Evolutionary conservation across 1,140 invertebrate species (phyloP).

Genomic region (Ylistrum balloti): DNA sequence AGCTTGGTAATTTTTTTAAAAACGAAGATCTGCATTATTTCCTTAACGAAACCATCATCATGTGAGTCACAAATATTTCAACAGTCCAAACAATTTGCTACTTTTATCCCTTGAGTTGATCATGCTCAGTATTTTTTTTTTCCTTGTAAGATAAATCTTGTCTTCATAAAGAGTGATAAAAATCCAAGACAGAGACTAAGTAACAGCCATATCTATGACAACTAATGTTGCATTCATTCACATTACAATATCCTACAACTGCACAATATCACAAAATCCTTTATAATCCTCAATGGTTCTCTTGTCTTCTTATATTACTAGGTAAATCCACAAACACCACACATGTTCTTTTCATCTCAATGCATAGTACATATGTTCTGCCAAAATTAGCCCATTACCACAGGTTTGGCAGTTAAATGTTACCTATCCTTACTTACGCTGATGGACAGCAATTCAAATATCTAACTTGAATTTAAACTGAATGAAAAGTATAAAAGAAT

Average conservation of each 20-base stretch:
- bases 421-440: neutral
- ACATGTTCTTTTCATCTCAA: conserved; percentile 16
- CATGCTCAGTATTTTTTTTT: too few relatives aligned
- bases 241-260: neutral
- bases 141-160: neutral
- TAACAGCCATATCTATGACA: neutral
- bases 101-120: too few relatives aligned
- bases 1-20: too few relatives aligned
- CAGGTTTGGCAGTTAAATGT: neutral
- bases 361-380: neutral
- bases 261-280: neutral
- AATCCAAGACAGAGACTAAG: neutral
- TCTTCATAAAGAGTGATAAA: neutral
- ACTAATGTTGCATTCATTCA: neutral
- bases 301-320: neutral
- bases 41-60: too few relatives aligned
- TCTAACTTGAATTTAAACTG: neutral
- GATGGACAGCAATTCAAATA: neutral
- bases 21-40: too few relatives aligned
- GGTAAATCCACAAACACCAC: neutral
- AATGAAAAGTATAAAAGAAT: neutral
- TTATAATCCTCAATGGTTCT: neutral
- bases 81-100: too few relatives aligned
- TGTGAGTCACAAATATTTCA: too few relatives aligned
- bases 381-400: neutral